Percentiles rank a stretch among this genome's conserved stretches.
Conservation (phyloP, 64 coral and sea anemone species). For the Acropora yongei region DNA sequence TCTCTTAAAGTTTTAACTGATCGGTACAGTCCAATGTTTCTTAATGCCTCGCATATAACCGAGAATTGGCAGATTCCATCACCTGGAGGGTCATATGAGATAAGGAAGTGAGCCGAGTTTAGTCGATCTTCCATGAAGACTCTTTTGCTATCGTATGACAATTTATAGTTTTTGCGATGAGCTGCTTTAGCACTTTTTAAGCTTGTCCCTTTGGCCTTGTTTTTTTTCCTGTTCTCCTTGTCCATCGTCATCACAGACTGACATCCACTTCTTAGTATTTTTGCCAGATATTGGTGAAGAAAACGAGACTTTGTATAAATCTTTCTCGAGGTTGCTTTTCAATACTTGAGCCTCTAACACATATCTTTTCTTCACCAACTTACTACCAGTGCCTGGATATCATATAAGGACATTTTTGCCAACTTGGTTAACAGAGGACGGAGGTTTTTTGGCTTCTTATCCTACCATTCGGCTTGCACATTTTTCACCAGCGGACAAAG, state of each 20-base stretch:
- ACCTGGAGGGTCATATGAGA: slow-evolving; percentile 25
- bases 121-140: neutral
- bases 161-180: neutral
- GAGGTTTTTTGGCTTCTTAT: neutral
- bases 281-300: neutral
- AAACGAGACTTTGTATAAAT: slow-evolving; percentile 44
- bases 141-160: neutral
- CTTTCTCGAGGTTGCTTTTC: slow-evolving; percentile 6
- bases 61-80: slow-evolving; percentile 46
- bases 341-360: slow-evolving; percentile 21
- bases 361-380: no score
- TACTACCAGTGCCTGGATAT: no score
- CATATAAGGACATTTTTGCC: slow-evolving; percentile 16
- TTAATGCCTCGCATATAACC: neutral
- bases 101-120: neutral
- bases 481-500: no score
- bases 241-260: slow-evolving; percentile 8
- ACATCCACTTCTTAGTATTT: slow-evolving; percentile 15
- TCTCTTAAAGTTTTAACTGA: neutral
- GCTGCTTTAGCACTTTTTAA: neutral
- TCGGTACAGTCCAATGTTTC: slow-evolving; percentile 11
- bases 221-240: slow-evolving; percentile 20
- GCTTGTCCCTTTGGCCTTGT: neutral
- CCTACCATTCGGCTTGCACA: no score
- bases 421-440: neutral